Base-by-base conservation (phyloP, 2,113 vertebrate species). In the Eretmodus cyanostictus region DNA sequence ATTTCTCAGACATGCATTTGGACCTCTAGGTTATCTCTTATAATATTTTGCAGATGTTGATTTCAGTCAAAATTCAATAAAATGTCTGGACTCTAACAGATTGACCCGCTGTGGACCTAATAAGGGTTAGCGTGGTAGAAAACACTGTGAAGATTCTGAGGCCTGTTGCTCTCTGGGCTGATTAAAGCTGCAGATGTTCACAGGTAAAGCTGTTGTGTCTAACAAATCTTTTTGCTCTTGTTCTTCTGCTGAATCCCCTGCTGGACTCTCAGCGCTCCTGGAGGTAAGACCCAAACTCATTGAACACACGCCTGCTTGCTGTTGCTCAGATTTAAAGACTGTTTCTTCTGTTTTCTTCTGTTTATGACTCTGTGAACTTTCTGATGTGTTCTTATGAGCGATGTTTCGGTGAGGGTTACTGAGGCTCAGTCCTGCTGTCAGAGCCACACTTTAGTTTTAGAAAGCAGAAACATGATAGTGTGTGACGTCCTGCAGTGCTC, bases 401-500 rank as follows among this genome's bases (percentile, higher is more conserved):
- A 49, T 78, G 71, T 47, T 76, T 76, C 2, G 4, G 40, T 78
- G 27, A 31, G 9, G 42, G 42, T 78, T 49, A 78, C 73, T 51
- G 45, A 49, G 17, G 27, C 9, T 47, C 42, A 31, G 42, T 45
- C 16, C 24, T 42, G 71, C 71, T 78, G 6, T 78, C 47, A 78
- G 27, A 78, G 5, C 73, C 29, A 13, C 45, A 51, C 17, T 78
- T 78, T 78, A 78, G 73, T n/a, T 31, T 51, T 49, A 78, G 73
- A 27, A 78, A 66, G 22, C 42, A 83, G 55, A 83, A 45, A 16
- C 57, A 73, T 81, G 47, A 84, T 49, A 19, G 82, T 83, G 66
- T 92, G 73, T 94, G 86, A 84, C 78, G 82, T 90, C 90, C 83
- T 59, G 71, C 96, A 98, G 98, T 97, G 96, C 3, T 90, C 96